Evolutionary conservation across 2,888 invertebrate species (phyloP).

Genomic region (Nephrotoma guestfalica): DNA sequence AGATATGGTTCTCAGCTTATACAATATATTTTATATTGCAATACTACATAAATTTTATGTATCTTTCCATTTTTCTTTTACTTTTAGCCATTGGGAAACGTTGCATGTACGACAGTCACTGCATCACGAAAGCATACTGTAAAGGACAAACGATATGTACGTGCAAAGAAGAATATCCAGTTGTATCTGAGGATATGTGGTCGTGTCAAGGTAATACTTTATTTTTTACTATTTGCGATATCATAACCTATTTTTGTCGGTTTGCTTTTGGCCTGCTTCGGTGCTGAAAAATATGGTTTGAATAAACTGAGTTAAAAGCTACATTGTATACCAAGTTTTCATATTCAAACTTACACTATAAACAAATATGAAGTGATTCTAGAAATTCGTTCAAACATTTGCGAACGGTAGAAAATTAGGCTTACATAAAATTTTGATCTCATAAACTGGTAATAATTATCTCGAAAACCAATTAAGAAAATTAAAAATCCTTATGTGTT

Average conservation of each 20-base stretch:
- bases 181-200: slow-evolving; percentile 14
- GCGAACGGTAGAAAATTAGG: too few species aligned
- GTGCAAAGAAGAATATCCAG: slow-evolving; percentile 15
- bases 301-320: too few species aligned
- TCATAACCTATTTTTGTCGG: background rate
- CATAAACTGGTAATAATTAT: too few species aligned
- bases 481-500: too few species aligned
- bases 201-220: slow-evolving; percentile 15
- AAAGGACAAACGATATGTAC: slow-evolving; percentile 15
- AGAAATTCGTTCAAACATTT: too few species aligned
- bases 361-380: too few species aligned
- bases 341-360: too few species aligned
- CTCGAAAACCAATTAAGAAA: too few species aligned
- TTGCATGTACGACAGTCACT: slow-evolving; percentile 16
- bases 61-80: background rate
- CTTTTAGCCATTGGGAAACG: slow-evolving; percentile 13
- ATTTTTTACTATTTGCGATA: background rate
- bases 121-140: slow-evolving; percentile 15
- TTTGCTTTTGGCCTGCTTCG: background rate
- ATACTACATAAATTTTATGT: background rate
- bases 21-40: background rate
- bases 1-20: background rate
- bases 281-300: too few species aligned
- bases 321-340: too few species aligned
- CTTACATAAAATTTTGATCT: too few species aligned